Evolutionary conservation across 1,140 invertebrate species (phyloP), one percentile per base, ranked within the genome.

Genomic region (Bombus sylvicola): DNA sequence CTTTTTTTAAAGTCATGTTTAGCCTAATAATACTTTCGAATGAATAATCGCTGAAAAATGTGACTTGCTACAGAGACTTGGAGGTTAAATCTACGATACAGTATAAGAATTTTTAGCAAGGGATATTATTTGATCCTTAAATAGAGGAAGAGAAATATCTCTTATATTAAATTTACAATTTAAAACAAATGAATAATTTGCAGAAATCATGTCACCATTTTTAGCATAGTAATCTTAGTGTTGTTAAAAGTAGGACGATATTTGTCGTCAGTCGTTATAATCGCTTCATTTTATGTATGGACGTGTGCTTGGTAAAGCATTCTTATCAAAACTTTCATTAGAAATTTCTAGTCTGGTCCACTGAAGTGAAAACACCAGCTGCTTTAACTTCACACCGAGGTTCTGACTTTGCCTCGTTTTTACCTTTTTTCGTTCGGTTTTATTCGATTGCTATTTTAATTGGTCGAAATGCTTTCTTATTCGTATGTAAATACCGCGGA

Each of bases 381-480:
- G 31, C 28, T 12, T 76, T 25, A 25, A 83, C 25, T 76, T 47
- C 43, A 22, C 13, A n/a, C 62, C 15, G 81, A 68, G 59, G 5
- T 53, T 72, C 59, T 12, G 37, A 34, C 41, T 75, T 86, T 13
- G 15, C 62, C 64, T 47, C 53, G 68, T 77, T 77, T 57, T 83
- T 83, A n/a, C 5, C 53, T 5, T 5, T 83, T 64, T 64, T 64
- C 34, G 25, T 53, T 47, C 25, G 47, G 25, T 37, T 43, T 78
- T 39, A 28, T 79, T 72, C 39, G 57, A 43, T 43, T 10, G 71
- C 22, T 57, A 28, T 39, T 69, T 84, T 57, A 69, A 83, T 83
- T 77, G 37, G n/a, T 47, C 47, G 18, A 25, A n/a, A 69, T 34
- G 39, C 9, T 62, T 22, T 22, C 10, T 39, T 84, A 79, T 79